Evolutionary conservation across 2,113 vertebrate species (phyloP).

Genomic region (Hippocampus barbouri): DNA sequence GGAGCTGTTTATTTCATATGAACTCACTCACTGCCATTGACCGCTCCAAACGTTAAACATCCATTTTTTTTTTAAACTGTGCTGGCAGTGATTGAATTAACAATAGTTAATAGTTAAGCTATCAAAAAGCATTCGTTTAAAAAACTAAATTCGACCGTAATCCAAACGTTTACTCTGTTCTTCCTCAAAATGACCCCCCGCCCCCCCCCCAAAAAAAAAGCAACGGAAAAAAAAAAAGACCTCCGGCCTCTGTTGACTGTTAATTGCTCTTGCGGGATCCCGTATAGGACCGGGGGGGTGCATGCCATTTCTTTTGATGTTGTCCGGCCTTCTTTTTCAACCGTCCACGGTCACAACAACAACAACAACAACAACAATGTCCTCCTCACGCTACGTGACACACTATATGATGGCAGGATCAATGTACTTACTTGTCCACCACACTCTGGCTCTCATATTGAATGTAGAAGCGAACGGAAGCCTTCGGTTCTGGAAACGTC

Average conservation of each 20-base stretch:
- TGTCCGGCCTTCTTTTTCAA: not conserved
- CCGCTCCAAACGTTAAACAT: too few species aligned
- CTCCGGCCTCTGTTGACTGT: not conserved
- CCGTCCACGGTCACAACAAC: not conserved
- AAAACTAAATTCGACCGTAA: too few species aligned
- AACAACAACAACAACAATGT: not conserved
- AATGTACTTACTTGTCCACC: constrained; percentile 40
- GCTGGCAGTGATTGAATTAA: too few species aligned
- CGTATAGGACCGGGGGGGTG: constrained; percentile 42
- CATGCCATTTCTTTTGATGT: constrained; percentile 63
- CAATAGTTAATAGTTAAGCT: too few species aligned
- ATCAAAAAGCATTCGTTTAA: too few species aligned
- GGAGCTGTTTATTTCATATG: not conserved
- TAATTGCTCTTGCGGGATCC: not conserved
- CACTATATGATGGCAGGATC: constrained; percentile 27
- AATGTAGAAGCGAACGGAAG: constrained; percentile 68
- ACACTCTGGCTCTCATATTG: constrained; percentile 37
- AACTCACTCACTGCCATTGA: not conserved
- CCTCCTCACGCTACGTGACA: constrained; percentile 5
- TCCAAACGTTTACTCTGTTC: not conserved
- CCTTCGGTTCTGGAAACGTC: constrained; percentile 69
- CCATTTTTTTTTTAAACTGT: too few species aligned
- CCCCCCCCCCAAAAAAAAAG: constrained; percentile 15
- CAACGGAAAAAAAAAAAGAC: not conserved
- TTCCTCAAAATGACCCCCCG: not conserved